phyloP scores from a whole-genome alignment of 2,113 vertebrate genomes.

The Myotis brandtii region DNA sequence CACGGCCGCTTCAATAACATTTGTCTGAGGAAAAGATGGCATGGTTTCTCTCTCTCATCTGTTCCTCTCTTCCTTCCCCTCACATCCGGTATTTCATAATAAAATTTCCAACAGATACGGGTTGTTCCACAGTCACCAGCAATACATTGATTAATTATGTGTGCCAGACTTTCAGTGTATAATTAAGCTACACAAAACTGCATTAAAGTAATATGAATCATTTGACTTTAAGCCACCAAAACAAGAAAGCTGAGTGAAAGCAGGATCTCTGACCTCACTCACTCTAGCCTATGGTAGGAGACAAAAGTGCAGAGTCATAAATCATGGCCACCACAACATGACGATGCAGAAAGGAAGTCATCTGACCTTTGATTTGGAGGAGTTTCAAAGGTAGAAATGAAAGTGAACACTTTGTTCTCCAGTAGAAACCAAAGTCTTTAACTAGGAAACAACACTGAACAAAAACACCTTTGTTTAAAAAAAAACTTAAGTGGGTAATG shows the following conservation, averaged over 20 bases:
- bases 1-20: neutral
- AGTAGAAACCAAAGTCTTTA: conserved; percentile 49
- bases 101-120: conserved; percentile 61
- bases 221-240: conserved; percentile 72
- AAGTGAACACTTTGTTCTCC: conserved; percentile 25
- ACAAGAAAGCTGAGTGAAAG: conserved; percentile 72
- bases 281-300: conserved; percentile 48
- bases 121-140: conserved; percentile 56
- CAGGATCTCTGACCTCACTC: conserved; percentile 70
- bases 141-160: conserved; percentile 75
- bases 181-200: conserved; percentile 78
- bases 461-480: neutral
- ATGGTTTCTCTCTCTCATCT: conserved; percentile 29
- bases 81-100: conserved; percentile 55
- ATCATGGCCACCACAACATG: conserved; percentile 6
- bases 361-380: conserved; percentile 56
- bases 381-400: conserved; percentile 48
- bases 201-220: conserved; percentile 74
- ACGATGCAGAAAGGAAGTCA: conserved; percentile 38
- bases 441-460: neutral
- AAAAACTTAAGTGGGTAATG: neutral
- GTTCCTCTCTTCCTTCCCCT: neutral
- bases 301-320: conserved; percentile 39
- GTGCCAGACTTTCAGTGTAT: conserved; percentile 72
- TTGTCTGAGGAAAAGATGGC: neutral